These are phyloP conservation scores for Philopedon plagiatum DNA, from an alignment of 2,888 invertebrate genomes.

Conservation along the genomic window DNA sequence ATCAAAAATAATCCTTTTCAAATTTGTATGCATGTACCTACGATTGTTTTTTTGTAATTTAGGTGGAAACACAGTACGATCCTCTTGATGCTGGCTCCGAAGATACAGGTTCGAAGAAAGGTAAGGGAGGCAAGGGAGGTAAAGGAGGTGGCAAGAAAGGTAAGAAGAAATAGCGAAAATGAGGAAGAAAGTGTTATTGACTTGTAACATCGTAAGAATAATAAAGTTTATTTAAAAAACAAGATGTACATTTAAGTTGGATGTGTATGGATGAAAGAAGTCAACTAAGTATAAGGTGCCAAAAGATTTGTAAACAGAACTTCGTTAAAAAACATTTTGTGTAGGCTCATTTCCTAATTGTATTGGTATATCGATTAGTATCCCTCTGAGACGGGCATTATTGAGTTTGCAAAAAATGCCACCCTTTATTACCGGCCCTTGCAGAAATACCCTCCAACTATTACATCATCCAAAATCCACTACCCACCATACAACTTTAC, in stretches of 20 bases:
- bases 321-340: no score
- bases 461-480: slow-evolving; percentile 14
- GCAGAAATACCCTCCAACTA: neutral
- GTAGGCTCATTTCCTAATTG: no score
- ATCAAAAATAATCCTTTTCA: no score
- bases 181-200: neutral
- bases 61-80: slow-evolving; percentile 36
- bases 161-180: slow-evolving; percentile 28
- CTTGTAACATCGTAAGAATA: neutral
- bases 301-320: no score
- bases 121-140: slow-evolving; percentile 32
- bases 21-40: no score
- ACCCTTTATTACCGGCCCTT: neutral
- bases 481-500: neutral
- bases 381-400: no score
- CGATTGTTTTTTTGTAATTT: no score
- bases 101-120: slow-evolving; percentile 5
- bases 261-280: no score
- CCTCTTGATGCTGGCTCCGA: slow-evolving; percentile 7
- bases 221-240: slow-evolving; percentile 4
- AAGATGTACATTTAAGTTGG: no score
- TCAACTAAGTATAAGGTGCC: no score
- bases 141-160: slow-evolving; percentile 23
- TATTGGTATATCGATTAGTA: no score
- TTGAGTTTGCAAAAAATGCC: neutral